A percentile compares a stretch with the other conserved stretches of the same genome.
These are phyloP conservation scores for Chloroceryle aenea DNA, from an alignment of 2,113 vertebrate genomes.

Conservation along the genomic window DNA sequence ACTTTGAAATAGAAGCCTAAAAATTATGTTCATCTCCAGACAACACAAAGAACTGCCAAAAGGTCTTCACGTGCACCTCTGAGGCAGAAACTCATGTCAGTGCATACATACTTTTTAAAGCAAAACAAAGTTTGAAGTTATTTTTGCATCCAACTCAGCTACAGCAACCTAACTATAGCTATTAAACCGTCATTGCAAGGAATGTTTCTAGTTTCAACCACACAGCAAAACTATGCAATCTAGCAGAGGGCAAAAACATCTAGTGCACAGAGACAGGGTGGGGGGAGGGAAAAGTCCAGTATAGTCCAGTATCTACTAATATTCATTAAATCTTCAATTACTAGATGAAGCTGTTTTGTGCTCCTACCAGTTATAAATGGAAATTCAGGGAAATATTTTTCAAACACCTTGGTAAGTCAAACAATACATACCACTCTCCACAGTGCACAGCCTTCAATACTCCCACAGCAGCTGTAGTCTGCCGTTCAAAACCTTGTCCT, in stretches of 20 bases:
- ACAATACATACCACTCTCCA: conserved; percentile 84
- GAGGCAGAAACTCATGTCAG: background rate
- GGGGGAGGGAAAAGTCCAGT: background rate
- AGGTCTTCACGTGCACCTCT: background rate
- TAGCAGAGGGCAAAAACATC: background rate
- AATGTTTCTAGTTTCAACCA: background rate
- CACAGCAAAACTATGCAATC: background rate
- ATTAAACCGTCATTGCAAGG: background rate
- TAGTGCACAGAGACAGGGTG: background rate
- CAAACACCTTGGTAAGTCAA: background rate
- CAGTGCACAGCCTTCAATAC: conserved; percentile 93
- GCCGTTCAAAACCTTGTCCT: conserved; percentile 95
- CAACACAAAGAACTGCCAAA: background rate
- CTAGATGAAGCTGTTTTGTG: background rate
- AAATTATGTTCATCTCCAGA: background rate
- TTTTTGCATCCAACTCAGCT: background rate
- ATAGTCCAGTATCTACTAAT: background rate
- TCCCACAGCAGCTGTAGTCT: conserved; percentile 95
- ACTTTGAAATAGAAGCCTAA: background rate
- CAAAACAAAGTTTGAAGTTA: background rate
- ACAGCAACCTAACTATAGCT: background rate
- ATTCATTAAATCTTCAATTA: background rate
- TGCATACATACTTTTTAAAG: background rate
- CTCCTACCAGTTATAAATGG: background rate
- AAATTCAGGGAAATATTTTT: background rate